Base-by-base conservation (phyloP, 2,888 invertebrate genomes). In the Metellina segmentata region DNA sequence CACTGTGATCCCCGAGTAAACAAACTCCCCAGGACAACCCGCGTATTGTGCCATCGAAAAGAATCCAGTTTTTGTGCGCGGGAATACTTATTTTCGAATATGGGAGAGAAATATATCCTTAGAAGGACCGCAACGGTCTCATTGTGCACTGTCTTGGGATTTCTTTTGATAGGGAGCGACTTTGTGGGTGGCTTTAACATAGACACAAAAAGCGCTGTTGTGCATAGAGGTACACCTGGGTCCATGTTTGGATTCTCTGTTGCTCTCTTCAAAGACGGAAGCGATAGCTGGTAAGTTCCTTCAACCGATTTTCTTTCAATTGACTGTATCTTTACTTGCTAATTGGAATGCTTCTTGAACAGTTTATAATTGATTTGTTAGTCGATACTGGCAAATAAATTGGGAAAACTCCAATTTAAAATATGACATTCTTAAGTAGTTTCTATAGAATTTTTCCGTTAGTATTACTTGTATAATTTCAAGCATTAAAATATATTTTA, bases 161-260 rank as follows among this genome's bases (percentile, higher is more conserved):
- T 71, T 16, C 91, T 92, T 74, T 85, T 92, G 69, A 77, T 82
- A 61, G 82, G 52, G 0, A 69, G 71, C 53, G 85, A 78, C 75
- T 69, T 81, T 52, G 83, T 74, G 75, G 71, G 51, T 8, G 91
- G 92, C n/a, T 93, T 93, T 95, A 98, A 98, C 95, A 96, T 98
- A 95, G 98, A 98, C 95, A 96, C 97, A 94, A 96, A 96, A 93
- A 97, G 97, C 94, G 97, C 96, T 95, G 96, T 97, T 90, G 96
- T 96, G 94, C 97, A 97, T 95, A 96, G 95, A 93, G 97, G 97
- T 86, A 96, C 96, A 93, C 95, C 95, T 82, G 96, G 96, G 93
- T 97, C 97, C 94, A 97, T 97, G 97, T 98, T 98, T 95, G 98
- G 98, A 94, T 98, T 97, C 95, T 97, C 97, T 93, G 97, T 98